Conservation (phyloP, 2,888 invertebrate genomes). For the Dasysyrphus albostriatus region DNA sequence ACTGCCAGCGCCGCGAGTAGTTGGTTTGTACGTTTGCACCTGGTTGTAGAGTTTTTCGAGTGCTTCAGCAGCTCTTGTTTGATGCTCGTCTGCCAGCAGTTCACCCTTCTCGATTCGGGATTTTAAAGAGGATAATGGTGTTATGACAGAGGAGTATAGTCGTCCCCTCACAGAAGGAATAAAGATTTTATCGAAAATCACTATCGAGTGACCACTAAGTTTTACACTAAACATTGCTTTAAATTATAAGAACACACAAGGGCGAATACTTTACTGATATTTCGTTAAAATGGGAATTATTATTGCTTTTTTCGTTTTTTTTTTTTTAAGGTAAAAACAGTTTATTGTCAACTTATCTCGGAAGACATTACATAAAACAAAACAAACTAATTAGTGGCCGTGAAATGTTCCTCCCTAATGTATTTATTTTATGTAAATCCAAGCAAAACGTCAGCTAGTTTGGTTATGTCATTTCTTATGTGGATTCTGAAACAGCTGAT, state of each 20-base stretch:
- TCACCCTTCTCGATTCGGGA: conserved; percentile 86
- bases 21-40: conserved; percentile 82
- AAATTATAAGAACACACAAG: neutral
- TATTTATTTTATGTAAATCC: conserved; percentile 15
- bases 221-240: conserved; percentile 53
- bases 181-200: conserved; percentile 44
- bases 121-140: conserved; percentile 85
- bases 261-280: neutral
- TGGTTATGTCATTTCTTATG: conserved; percentile 19
- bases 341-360: conserved; percentile 65
- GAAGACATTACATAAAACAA: conserved; percentile 74
- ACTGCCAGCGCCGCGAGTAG: conserved; percentile 76
- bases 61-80: conserved; percentile 88
- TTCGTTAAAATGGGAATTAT: neutral
- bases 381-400: conserved; percentile 42
- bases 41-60: conserved; percentile 88
- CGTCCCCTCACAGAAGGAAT: conserved; percentile 8
- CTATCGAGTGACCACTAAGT: conserved; percentile 37
- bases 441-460: conserved; percentile 39
- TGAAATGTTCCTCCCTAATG: conserved; percentile 51
- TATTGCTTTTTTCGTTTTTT: conserved; percentile 17
- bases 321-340: neutral
- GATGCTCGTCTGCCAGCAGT: conserved; percentile 89
- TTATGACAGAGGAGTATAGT: neutral
- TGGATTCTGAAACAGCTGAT: conserved; percentile 35